Evolutionary conservation across 1,140 invertebrate species (phyloP), one percentile per base, ranked within the genome.

Genomic region (Heliconius hewitsoni): DNA sequence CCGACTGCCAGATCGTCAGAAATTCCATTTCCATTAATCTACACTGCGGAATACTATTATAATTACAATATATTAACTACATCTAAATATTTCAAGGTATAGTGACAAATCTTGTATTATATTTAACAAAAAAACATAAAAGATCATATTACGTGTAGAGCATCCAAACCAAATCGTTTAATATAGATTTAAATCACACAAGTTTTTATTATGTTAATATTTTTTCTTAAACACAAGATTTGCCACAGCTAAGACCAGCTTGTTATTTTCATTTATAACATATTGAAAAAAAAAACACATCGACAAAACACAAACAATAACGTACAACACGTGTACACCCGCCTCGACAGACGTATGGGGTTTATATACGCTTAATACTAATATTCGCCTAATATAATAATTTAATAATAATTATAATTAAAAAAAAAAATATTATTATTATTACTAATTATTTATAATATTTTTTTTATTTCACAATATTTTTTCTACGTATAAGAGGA

Each of bases 301-400:
- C n/a, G 57, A 66, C 55, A 23, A 57, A 13, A 57, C 55, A 57
- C 11, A 60, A 60, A 30, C 11, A 66, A 30, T 30, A 66, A 74
- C 71, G 52, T n/a, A 37, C 37, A 79, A 86, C 76, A 77, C 78
- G 79, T 72, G 79, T 77, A 83, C 79, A 78, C 76, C 80, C 76
- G 74, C 74, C 57, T 75, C 78, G 71, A 74, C 80, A 80, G 82
- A 83, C 83, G 86, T 87, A 86, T 90, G 91, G 93, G 91, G 90
- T 93, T 93, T 89, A 86, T 87, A 85, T 87, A 92, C 81, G 85
- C 90, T 92, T 94, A 93, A 81, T 76, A 83, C 87, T 93, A 93
- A 94, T 81, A 93, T 91, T 92, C 84, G 83, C 86, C 91, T 93
- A 93, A 89, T 93, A 93, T 90, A 93, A 93, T 90, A 93, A 91